These are phyloP conservation scores for Drosophila paramelanica DNA, from an alignment of 2,888 invertebrate genomes.

Conservation along the genomic window DNA sequence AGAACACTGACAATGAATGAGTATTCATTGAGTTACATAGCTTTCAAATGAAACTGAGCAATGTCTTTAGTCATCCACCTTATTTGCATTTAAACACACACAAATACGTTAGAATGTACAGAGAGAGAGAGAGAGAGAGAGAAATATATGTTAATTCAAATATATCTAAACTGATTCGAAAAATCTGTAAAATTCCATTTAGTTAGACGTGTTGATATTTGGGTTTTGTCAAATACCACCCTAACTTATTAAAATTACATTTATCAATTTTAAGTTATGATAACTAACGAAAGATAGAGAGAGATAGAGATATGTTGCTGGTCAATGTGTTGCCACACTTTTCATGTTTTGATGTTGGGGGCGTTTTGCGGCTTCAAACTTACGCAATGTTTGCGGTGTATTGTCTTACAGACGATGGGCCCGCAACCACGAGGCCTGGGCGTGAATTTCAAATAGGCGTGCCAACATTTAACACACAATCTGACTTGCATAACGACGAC, in stretches of 20 bases:
- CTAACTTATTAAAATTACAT: not conserved
- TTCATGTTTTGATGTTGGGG: constrained; percentile 45
- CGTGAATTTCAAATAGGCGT: constrained; percentile 55
- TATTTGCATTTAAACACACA: constrained; percentile 33
- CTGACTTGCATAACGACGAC: constrained; percentile 59
- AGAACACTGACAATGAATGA: constrained; percentile 6
- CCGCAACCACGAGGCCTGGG: constrained; percentile 21
- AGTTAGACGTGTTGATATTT: not conserved
- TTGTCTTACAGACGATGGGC: constrained; percentile 49
- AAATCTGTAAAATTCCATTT: not conserved
- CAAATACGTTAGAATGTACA: not conserved
- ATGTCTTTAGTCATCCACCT: constrained; percentile 28
- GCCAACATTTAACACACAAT: constrained; percentile 52
- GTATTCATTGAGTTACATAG: constrained; percentile 14
- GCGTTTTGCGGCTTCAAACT: constrained; percentile 46
- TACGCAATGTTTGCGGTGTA: constrained; percentile 62
- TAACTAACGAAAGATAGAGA: not conserved
- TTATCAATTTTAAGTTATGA: not conserved
- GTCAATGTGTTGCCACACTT: constrained; percentile 46
- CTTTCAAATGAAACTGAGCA: constrained; percentile 22
- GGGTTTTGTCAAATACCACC: not conserved
- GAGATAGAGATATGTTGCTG: not conserved
- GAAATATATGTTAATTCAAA: too few relatives aligned
- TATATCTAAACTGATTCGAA: not conserved
- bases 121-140: not conserved